phyloP scores from a whole-genome alignment of 2,888 invertebrate genomes.

The Microchrysa polita region DNA sequence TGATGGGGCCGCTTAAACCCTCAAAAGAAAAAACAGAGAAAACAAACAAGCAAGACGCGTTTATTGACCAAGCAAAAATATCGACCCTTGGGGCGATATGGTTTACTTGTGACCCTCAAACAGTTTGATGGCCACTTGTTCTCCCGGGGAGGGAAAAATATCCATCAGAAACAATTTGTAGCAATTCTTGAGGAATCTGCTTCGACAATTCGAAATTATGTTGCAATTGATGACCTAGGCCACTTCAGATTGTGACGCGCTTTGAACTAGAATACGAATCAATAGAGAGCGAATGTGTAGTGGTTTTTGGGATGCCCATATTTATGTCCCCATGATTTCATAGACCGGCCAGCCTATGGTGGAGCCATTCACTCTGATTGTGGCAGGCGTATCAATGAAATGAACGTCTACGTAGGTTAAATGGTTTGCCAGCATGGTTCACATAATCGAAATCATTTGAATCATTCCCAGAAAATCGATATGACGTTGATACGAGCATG shows the following conservation, averaged over 20 bases:
- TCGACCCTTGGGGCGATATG: not conserved
- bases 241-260: not conserved
- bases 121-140: conserved; percentile 26
- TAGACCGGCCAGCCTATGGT: not conserved
- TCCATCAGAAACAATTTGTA: conserved; percentile 20
- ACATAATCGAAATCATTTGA: too few relatives aligned
- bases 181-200: conserved; percentile 30
- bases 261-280: too few relatives aligned
- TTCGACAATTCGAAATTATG: conserved; percentile 16
- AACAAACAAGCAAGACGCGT: too few relatives aligned
- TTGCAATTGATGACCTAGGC: conserved; percentile 31
- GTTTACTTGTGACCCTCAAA: not conserved
- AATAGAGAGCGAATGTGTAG: too few relatives aligned
- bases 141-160: not conserved
- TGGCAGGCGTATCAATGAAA: not conserved
- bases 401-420: not conserved
- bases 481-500: too few relatives aligned
- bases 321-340: too few relatives aligned
- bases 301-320: too few relatives aligned
- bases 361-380: not conserved
- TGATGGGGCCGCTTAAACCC: not conserved
- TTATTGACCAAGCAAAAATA: not conserved
- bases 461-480: too few relatives aligned
- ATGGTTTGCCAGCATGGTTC: not conserved
- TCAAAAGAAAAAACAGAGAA: too few relatives aligned